Evolutionary conservation across 2,888 invertebrate species (phyloP).

Genomic region (Xanthia icteritia): DNA sequence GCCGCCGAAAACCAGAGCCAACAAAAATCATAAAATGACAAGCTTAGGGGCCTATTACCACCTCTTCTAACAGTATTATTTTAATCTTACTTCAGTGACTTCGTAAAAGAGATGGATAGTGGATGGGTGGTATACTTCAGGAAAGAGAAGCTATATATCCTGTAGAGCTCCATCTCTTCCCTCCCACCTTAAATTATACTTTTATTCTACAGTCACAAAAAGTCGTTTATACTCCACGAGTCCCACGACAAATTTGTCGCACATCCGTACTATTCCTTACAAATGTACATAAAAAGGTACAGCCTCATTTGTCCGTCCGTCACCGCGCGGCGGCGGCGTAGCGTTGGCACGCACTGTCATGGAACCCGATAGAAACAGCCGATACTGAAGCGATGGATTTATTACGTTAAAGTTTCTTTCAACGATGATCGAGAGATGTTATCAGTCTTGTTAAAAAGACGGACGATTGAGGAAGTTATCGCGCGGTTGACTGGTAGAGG

Average conservation of each 20-base stretch:
- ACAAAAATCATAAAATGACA: no score
- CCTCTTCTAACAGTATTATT: no score
- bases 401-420: conserved; percentile 43
- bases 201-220: not conserved
- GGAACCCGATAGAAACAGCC: conserved; percentile 21
- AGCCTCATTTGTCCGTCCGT: conserved; percentile 40
- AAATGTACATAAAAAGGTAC: conserved; percentile 3
- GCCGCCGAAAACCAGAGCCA: no score
- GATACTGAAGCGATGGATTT: conserved; percentile 55
- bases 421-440: conserved; percentile 12
- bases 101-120: no score
- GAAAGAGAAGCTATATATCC: no score
- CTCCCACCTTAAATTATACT: no score
- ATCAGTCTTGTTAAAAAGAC: conserved; percentile 18
- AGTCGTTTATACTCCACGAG: not conserved
- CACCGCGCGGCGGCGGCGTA: conserved; percentile 9
- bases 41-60: no score
- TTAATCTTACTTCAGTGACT: no score
- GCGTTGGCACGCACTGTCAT: conserved; percentile 14
- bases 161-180: no score
- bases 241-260: not conserved
- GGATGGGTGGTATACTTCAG: no score
- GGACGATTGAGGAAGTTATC: not conserved
- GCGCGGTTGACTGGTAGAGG: not conserved
- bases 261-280: not conserved